phyloP scores from a whole-genome alignment of 2,113 vertebrate genomes.

The Ciconia boyciana region DNA sequence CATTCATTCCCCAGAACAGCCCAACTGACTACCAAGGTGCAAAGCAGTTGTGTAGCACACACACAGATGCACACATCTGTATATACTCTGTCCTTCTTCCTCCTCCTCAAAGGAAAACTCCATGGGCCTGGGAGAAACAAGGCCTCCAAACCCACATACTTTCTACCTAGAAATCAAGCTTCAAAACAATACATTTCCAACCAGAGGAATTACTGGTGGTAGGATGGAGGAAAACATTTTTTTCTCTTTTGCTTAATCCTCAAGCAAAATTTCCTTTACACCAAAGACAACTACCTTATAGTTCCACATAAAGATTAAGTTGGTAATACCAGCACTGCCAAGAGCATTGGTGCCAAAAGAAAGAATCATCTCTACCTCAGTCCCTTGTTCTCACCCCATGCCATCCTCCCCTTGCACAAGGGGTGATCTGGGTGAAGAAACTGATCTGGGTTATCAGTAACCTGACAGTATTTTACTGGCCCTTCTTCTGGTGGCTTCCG shows the following conservation, averaged over 20 bases:
- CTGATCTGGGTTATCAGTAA: not conserved
- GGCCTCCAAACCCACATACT: not conserved
- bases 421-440: not conserved
- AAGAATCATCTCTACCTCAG: not conserved
- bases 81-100: not conserved
- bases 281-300: not conserved
- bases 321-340: no score
- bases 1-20: not conserved
- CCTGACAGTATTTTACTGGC: not conserved
- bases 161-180: not conserved
- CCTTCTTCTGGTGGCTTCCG: not conserved
- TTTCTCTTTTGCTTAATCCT: not conserved
- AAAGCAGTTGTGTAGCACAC: not conserved
- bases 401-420: not conserved
- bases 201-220: not conserved
- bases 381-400: not conserved
- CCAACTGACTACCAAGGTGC: not conserved
- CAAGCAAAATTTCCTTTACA: not conserved
- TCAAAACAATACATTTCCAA: not conserved
- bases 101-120: not conserved
- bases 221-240: not conserved
- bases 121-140: not conserved
- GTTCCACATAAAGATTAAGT: not conserved
- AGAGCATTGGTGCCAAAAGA: not conserved
- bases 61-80: rapidly evolving